Percentiles rank a stretch among this genome's conserved stretches.
phyloP scores from a whole-genome alignment of 1,140 invertebrate genomes.

The Drosophila serrata region DNA sequence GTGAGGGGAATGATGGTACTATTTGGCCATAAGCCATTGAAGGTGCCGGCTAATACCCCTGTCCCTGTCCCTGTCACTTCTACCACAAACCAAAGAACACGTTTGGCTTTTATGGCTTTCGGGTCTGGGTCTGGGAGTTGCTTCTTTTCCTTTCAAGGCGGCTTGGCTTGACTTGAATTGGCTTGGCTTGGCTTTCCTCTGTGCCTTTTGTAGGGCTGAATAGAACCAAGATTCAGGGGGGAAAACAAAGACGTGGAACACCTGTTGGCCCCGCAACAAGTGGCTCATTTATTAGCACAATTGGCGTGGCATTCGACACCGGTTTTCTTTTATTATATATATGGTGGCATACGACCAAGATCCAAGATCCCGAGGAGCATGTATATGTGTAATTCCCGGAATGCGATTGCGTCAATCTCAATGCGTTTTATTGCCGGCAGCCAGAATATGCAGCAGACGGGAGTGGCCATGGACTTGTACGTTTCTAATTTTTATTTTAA shows the following conservation, averaged over 20 bases:
- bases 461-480: slow-evolving; percentile 13
- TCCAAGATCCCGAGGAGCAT: slow-evolving; percentile 9
- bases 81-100: slow-evolving; percentile 27
- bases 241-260: slow-evolving; percentile 50
- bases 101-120: slow-evolving; percentile 66
- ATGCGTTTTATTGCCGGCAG: slow-evolving; percentile 57
- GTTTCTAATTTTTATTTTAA: slow-evolving; percentile 32
- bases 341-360: slow-evolving; percentile 20
- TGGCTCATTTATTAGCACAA: slow-evolving; percentile 65
- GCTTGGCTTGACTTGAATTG: slow-evolving; percentile 14
- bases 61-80: not conserved
- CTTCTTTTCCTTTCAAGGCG: slow-evolving; percentile 46
- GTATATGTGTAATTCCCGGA: slow-evolving; percentile 55
- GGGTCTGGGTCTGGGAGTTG: slow-evolving; percentile 8
- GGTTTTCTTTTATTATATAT: slow-evolving; percentile 21
- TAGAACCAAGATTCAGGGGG: slow-evolving; percentile 4
- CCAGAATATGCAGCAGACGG: slow-evolving; percentile 25
- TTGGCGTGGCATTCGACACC: slow-evolving; percentile 53
- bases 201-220: slow-evolving; percentile 33
- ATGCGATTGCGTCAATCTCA: slow-evolving; percentile 57
- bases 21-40: slow-evolving; percentile 26
- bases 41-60: slow-evolving; percentile 23
- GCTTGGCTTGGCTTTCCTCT: slow-evolving; percentile 21
- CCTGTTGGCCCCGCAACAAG: slow-evolving; percentile 66
- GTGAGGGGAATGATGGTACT: slow-evolving; percentile 7